phyloP scores from a whole-genome alignment of 2,797 vertebrate genomes.

The Knipowitschia caucasica region DNA sequence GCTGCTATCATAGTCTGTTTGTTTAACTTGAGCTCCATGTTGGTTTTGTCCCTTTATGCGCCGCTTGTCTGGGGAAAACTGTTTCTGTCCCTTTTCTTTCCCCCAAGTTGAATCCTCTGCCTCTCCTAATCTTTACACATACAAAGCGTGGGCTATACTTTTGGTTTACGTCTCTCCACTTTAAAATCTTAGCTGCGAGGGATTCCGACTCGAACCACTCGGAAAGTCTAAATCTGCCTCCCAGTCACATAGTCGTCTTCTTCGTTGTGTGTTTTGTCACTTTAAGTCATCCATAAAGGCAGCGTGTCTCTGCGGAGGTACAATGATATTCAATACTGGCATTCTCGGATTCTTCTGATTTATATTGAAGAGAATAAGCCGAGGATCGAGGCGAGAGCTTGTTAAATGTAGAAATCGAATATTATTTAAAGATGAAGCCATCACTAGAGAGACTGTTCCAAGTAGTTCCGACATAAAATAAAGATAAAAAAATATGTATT shows the following conservation, averaged over 20 bases:
- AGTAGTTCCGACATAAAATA: not conserved
- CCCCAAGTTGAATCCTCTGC: conserved; percentile 28
- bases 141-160: conserved; percentile 59
- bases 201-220: conserved; percentile 62
- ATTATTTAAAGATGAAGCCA: conserved; percentile 29
- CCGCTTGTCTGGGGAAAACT: conserved; percentile 46
- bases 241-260: conserved; percentile 62
- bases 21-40: conserved; percentile 61
- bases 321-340: conserved; percentile 52
- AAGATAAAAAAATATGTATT: too few relatives aligned
- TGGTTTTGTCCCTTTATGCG: conserved; percentile 54
- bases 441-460: conserved; percentile 8
- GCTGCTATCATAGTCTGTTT: conserved; percentile 65
- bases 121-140: conserved; percentile 53
- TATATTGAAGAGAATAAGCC: conserved; percentile 39
- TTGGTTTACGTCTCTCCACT: conserved; percentile 59
- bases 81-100: conserved; percentile 16
- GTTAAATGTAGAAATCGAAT: conserved; percentile 33
- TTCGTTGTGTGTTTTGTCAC: conserved; percentile 59
- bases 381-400: conserved; percentile 33
- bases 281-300: conserved; percentile 66
- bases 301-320: conserved; percentile 54
- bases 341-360: conserved; percentile 54
- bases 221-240: conserved; percentile 69
- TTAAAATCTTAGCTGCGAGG: conserved; percentile 60